These are phyloP conservation scores for Onychomys leucogaster DNA, from an alignment of 2,797 vertebrate species.

Conservation along the genomic window DNA sequence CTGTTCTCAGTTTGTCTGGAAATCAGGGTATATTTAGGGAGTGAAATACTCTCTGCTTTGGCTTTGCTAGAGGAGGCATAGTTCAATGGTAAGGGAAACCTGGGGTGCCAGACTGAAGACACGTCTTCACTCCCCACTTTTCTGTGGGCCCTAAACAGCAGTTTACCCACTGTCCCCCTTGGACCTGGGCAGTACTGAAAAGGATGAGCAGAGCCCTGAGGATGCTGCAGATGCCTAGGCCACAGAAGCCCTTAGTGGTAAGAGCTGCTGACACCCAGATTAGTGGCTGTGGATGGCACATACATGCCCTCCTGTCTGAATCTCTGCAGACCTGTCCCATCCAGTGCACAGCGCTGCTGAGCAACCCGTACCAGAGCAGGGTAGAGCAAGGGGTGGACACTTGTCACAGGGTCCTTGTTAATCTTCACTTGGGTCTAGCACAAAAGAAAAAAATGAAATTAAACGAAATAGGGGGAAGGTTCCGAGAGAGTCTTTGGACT, in stretches of 20 bases:
- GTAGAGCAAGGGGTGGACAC: rapidly evolving
- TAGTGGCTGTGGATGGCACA: rapidly evolving
- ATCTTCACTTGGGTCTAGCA: rapidly evolving
- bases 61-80: background rate
- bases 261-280: background rate
- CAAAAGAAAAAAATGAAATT: rapidly evolving
- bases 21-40: too few relatives aligned
- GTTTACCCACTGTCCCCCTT: background rate
- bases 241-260: background rate
- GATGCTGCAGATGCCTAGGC: too few relatives aligned
- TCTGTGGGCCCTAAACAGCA: rapidly evolving
- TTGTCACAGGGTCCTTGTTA: rapidly evolving
- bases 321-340: background rate
- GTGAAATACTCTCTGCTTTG: too few relatives aligned
- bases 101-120: background rate
- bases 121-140: too few relatives aligned
- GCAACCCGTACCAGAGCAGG: rapidly evolving
- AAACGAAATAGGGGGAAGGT: background rate
- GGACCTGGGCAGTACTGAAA: too few relatives aligned
- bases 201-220: background rate
- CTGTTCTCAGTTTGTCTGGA: background rate
- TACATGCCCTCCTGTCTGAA: background rate
- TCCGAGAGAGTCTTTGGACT: rapidly evolving
- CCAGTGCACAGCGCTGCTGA: rapidly evolving
- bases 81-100: background rate